Evolutionary conservation across 2,113 vertebrate genomes (phyloP), one percentile per base, ranked within the genome.

Genomic region (Saimiri boliviensis): DNA sequence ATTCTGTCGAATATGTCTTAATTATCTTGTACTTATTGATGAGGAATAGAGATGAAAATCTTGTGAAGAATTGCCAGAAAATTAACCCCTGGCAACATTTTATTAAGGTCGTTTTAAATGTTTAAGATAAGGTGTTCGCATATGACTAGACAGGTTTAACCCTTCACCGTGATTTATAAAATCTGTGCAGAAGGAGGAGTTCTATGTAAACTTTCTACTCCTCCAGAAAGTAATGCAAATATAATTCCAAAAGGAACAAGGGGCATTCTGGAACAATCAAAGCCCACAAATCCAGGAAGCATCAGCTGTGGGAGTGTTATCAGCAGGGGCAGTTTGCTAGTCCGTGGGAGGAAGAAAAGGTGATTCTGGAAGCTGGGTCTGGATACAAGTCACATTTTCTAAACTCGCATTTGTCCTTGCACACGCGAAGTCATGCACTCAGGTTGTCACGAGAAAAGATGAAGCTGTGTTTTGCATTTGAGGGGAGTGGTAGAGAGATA

Each of bases 51-150:
- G 35, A 63, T 84, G 14, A 12, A 58, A 74, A 60, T 63, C 37
- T 84, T 40, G 1, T 11, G 32, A 96, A n/a, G 14, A 83, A 91
- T 89, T 54, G 6, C 20, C 85, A 95, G 71, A 79, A 80, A 63
- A 45, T 40, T 37, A 85, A 40, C 16, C 23, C 45, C 25, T 8
- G 40, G 13, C 17, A 13, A 32, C 8, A 74, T 54, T 83, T 76
- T 40, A n/a, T 71, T 42, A 90, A 86, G 21, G 52, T 16, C 58
- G 35, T 14, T 93, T 85, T 89, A 40, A 71, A 49, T 84, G 52
- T 93, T 95, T 87, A 68, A 89, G 83, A 83, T 86, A 88, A 73
- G 58, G 35, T 60, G 17, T 86, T 90, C 37, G 17, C 8, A 76
- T 45, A 32, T 81, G 42, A 54, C 17, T 37, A 74, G 47, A n/a